Evolutionary conservation across 2,888 invertebrate genomes (phyloP).

Genomic region (Tipula lateralis): DNA sequence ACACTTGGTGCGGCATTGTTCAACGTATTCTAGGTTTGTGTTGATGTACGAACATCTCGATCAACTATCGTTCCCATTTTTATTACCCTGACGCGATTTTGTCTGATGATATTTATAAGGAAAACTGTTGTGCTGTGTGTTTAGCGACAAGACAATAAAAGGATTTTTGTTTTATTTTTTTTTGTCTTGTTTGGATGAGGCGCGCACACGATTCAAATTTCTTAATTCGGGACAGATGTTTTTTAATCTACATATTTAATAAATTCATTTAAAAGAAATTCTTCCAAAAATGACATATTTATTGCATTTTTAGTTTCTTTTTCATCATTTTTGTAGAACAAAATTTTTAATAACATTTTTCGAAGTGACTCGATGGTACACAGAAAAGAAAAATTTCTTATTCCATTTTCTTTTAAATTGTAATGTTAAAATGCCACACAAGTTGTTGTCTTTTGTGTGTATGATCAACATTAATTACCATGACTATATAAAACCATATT

Average conservation of each 20-base stretch:
- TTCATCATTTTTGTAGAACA: neutral
- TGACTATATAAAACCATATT: neutral
- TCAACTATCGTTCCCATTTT: neutral
- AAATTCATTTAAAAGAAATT: neutral
- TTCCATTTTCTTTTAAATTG: neutral
- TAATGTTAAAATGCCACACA: slow-evolving; percentile 27
- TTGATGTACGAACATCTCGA: neutral
- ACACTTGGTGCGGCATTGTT: neutral
- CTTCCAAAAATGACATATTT: slow-evolving; percentile 15
- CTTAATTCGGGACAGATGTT: slow-evolving; percentile 19
- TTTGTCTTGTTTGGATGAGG: neutral
- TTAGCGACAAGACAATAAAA: neutral
- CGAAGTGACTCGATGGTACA: neutral
- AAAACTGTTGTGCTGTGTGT: neutral
- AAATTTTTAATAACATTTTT: neutral
- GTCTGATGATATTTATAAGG: neutral
- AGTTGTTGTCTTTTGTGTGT: neutral
- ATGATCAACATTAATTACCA: slow-evolving; percentile 3
- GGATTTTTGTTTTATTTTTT: neutral
- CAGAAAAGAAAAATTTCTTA: neutral
- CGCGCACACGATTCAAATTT: neutral
- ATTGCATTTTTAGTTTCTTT: neutral
- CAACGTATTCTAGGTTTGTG: neutral
- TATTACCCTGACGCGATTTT: neutral
- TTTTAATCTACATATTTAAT: slow-evolving; percentile 24